Conservation (phyloP, 2,888 invertebrate species). For the Mimachlamys varia region DNA sequence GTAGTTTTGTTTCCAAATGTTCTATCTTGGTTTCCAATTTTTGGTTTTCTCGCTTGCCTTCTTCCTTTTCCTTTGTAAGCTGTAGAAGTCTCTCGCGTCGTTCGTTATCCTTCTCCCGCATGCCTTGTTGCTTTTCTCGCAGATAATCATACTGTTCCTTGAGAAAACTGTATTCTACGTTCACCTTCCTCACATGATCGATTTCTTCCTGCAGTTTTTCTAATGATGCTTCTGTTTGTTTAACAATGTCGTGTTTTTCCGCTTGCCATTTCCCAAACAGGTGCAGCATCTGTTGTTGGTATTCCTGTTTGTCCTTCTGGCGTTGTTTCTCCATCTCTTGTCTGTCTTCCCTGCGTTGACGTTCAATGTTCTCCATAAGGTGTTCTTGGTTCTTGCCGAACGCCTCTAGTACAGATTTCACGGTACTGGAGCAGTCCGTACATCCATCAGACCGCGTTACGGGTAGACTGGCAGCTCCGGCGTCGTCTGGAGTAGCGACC, state of each 20-base stretch:
- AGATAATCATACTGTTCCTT: background rate
- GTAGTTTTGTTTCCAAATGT: background rate
- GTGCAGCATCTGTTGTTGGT: slow-evolving; percentile 1
- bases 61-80: slow-evolving; percentile 4
- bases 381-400: slow-evolving; percentile 24
- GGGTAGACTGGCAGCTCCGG: background rate
- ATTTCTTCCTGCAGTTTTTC: slow-evolving; percentile 32
- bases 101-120: slow-evolving; percentile 3
- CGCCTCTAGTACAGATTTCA: background rate
- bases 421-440: background rate
- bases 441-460: background rate
- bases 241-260: background rate
- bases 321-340: background rate
- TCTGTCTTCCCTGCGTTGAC: background rate
- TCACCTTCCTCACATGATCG: background rate
- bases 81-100: background rate
- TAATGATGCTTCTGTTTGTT: background rate
- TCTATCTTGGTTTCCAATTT: slow-evolving; percentile 24
- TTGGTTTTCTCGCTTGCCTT: background rate
- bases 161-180: slow-evolving; percentile 6
- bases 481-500: background rate
- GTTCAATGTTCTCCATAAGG: background rate
- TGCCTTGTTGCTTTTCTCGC: background rate
- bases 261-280: slow-evolving; percentile 18
- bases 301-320: background rate